Evolutionary conservation across 2,888 invertebrate genomes (phyloP), one percentile per base, ranked within the genome.

Genomic region (Eremobia ochroleuca): DNA sequence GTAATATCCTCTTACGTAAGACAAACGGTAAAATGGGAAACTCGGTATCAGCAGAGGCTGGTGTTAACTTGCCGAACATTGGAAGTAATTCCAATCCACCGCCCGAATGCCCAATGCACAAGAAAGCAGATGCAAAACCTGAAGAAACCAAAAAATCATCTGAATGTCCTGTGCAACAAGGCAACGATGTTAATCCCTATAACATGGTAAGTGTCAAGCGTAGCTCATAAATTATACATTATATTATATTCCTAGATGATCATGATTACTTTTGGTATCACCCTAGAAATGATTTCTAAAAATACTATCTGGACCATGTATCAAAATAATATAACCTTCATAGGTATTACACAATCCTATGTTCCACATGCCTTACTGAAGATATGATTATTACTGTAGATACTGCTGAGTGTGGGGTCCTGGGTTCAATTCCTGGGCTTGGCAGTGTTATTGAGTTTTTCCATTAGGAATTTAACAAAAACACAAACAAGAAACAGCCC

Each of bases 51-150:
- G 96, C 96, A 58, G 94, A 95, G 68, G 92, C 93, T 74, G 87
- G 85, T 58, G 88, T 91, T 49, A 91, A 90, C 52, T 81, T 90
- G 40, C 92, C 91, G 77, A 82, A 88, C 55, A 83, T 88, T 43
- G 89, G 82, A 8, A 89, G 76, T 67, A 91, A 91, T 71, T 89
- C 84, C 2, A 92, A 89, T 79, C 98, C 98, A 58, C 98, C 98
- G n/a, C 97, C 98, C 70, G 98, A 98, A 97, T 99, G 99, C 94
- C 99, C 99, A 0, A 98, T 99, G 98, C 98, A 98, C 86, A 97
- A 98, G 84, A 97, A 98, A 91, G 87, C 90, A 2, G 83, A 88
- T 52, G 84, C 89, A 75, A 86, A 88, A 64, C 46, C 84, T n/a
- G 87, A 88, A 75, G 79, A 83, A 79, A 84, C 90, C 55, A 87